phyloP scores from a whole-genome alignment of 37 sponge, comb jelly and placozoan genomes.

The Chondrosia reniformis region DNA sequence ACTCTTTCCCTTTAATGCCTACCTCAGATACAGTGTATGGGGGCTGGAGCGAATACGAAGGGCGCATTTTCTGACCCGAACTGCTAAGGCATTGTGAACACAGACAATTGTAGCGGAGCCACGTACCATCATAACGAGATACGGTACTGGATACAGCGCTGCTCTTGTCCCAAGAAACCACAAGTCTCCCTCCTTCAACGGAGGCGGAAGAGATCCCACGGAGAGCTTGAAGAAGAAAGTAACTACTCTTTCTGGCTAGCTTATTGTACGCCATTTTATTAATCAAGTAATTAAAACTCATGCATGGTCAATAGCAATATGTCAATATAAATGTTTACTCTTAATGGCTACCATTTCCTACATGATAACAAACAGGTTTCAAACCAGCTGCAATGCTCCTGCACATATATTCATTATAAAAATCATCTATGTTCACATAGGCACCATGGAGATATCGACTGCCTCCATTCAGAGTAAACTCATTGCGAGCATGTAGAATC shows the following conservation, averaged over 20 bases:
- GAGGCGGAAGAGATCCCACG: no score
- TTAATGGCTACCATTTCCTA: background rate
- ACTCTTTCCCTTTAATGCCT: background rate
- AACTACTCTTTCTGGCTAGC: no score
- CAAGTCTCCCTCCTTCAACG: no score
- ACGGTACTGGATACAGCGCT: no score
- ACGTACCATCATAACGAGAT: background rate
- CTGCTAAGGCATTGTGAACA: background rate
- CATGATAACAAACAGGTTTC: no score
- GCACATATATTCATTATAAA: slow-evolving; percentile 27
- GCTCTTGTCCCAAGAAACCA: no score
- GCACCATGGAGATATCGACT: slow-evolving; percentile 39
- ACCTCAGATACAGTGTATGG: background rate
- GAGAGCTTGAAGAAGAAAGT: no score
- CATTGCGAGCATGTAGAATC: slow-evolving; percentile 43
- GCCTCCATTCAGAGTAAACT: slow-evolving; percentile 54
- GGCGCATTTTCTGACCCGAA: background rate
- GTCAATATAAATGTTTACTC: no score
- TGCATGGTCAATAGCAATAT: no score
- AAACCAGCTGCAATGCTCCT: background rate
- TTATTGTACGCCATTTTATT: no score
- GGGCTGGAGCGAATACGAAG: background rate
- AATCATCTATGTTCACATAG: slow-evolving; percentile 65
- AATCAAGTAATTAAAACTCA: no score
- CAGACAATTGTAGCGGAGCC: background rate